Percentiles rank a stretch among this genome's conserved stretches.
Evolutionary conservation across 2,113 vertebrate species (phyloP).

Genomic region (Phalacrocorax brasilianus): DNA sequence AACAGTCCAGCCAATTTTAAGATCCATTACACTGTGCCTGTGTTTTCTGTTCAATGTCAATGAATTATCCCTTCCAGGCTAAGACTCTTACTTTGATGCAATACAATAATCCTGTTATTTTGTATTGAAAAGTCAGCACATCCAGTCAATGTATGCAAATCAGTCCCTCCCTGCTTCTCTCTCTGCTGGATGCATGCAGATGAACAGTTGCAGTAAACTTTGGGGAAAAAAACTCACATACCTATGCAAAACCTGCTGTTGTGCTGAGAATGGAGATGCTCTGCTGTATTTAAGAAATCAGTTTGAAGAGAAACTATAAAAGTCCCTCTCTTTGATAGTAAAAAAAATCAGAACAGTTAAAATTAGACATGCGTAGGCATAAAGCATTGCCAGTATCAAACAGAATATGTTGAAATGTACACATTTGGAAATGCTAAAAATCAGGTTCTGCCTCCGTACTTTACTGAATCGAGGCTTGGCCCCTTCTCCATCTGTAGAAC

Average conservation of each 20-base stretch:
- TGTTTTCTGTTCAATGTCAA: constrained; percentile 59
- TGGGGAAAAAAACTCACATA: neutral
- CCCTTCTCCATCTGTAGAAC: constrained; percentile 1
- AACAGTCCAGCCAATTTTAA: constrained; percentile 50
- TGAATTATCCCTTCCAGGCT: constrained; percentile 60
- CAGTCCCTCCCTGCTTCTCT: neutral
- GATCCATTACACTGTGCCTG: constrained; percentile 39
- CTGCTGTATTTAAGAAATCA: neutral
- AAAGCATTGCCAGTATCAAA: constrained; percentile 44
- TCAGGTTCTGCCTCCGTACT: constrained; percentile 13
- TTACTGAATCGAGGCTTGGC: constrained; percentile 4
- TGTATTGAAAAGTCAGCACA: constrained; percentile 29
- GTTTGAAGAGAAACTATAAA: constrained; percentile 3
- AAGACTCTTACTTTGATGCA: constrained; percentile 37
- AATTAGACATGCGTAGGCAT: constrained; percentile 52
- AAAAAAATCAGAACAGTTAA: constrained; percentile 43
- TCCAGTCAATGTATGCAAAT: neutral
- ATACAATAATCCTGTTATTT: constrained; percentile 55
- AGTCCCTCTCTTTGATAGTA: constrained; percentile 19
- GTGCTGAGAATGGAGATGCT: neutral
- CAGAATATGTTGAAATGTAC: constrained; percentile 40
- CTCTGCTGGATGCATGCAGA: neutral
- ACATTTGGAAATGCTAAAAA: constrained; percentile 42
- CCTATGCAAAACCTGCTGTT: neutral
- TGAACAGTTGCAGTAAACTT: neutral